Conservation (phyloP, 64 coral and sea anemone species). For the Actinia equina region DNA sequence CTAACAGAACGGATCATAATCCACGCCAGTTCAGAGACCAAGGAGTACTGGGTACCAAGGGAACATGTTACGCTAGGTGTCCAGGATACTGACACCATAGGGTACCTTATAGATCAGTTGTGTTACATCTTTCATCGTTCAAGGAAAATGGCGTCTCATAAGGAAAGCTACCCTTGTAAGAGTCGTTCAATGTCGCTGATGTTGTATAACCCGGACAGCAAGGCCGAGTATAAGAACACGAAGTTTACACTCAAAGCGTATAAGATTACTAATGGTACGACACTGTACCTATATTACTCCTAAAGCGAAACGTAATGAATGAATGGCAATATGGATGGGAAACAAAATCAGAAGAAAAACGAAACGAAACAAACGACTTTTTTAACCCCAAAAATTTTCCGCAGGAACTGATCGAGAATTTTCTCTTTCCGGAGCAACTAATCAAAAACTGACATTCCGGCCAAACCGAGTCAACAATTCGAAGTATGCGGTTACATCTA, state of each 20-base stretch:
- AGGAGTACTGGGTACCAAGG: constrained; percentile 93
- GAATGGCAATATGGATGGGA: not conserved
- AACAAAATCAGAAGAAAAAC: not conserved
- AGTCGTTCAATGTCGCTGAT: constrained; percentile 74
- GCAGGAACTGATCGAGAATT: too few species aligned
- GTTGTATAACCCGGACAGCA: constrained; percentile 77
- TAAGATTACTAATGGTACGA: constrained; percentile 75
- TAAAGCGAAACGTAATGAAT: not conserved
- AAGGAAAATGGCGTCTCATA: constrained; percentile 71
- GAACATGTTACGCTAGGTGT: constrained; percentile 88
- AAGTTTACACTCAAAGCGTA: constrained; percentile 45
- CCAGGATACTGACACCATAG: constrained; percentile 57
- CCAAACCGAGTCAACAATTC: too few species aligned
- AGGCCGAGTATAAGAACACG: constrained; percentile 64
- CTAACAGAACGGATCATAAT: constrained; percentile 36
- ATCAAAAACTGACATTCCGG: too few species aligned
- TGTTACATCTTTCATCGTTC: constrained; percentile 96
- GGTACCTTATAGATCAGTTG: constrained; percentile 78
- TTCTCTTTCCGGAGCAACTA: too few species aligned
- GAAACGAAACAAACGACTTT: too few species aligned
- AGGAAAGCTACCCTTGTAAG: constrained; percentile 86
- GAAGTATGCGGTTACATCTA: too few species aligned
- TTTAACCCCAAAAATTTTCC: too few species aligned
- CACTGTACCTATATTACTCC: constrained; percentile 78
- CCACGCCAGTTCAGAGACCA: constrained; percentile 82